Evolutionary conservation across 1,140 invertebrate species (phyloP).

Genomic region (Eufriesea mexicana): DNA sequence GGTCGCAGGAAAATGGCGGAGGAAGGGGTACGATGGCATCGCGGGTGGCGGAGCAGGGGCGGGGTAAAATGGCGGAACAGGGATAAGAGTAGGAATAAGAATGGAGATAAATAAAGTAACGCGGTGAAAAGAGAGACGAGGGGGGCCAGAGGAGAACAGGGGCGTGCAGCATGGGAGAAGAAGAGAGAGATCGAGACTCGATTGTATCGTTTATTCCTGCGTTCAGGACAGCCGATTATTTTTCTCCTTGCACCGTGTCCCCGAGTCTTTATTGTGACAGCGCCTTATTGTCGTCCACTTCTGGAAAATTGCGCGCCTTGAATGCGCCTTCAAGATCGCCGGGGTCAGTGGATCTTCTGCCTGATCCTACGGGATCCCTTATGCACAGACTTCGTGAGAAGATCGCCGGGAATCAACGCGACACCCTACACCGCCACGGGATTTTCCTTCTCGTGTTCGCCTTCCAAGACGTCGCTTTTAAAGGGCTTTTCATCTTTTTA

Average conservation of each 20-base stretch:
- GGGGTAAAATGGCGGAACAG: background rate
- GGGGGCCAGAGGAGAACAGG: background rate
- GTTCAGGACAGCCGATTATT: conserved; percentile 68
- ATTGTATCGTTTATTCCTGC: conserved; percentile 76
- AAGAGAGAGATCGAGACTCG: conserved; percentile 59
- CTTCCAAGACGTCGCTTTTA: conserved; percentile 6
- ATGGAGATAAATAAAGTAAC: background rate
- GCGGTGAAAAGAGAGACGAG: background rate
- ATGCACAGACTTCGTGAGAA: conserved; percentile 42
- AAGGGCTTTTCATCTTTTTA: background rate
- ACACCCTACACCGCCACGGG: conserved; percentile 33
- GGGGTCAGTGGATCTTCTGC: conserved; percentile 47
- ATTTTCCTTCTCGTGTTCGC: conserved; percentile 40
- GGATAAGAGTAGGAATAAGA: background rate
- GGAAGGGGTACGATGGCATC: background rate
- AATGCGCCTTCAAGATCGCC: conserved; percentile 67
- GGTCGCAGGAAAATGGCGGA: background rate
- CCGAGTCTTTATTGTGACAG: conserved; percentile 76
- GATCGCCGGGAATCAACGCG: conserved; percentile 30
- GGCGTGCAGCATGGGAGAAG: background rate
- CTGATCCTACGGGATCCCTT: conserved; percentile 43
- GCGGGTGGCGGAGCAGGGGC: background rate
- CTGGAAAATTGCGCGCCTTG: conserved; percentile 77
- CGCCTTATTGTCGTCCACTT: conserved; percentile 75
- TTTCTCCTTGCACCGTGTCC: conserved; percentile 51